A percentile compares a stretch with the other conserved stretches of the same genome.
Conservation (phyloP, 2,888 invertebrate species). For the Penaeus monodon region DNA sequence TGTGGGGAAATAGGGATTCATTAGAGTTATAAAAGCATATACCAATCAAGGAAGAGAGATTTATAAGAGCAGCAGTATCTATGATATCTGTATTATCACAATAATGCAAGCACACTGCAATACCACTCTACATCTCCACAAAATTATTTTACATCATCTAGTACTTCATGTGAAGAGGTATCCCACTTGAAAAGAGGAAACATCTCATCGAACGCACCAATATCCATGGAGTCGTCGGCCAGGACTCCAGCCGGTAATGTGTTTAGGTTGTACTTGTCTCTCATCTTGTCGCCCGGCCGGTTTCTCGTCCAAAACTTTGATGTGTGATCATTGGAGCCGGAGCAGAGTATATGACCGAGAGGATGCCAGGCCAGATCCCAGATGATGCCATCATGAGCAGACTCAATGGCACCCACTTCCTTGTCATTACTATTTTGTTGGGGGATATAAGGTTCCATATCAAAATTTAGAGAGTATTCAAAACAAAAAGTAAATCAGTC, state of each 20-base stretch:
- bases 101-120: not conserved
- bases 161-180: too few relatives aligned
- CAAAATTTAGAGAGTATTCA: too few relatives aligned
- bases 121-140: too few relatives aligned
- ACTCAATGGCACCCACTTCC: constrained; percentile 97
- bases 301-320: constrained; percentile 99
- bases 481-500: too few relatives aligned
- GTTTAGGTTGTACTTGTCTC: constrained; percentile 97
- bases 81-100: not conserved
- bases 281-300: constrained; percentile 97
- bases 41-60: not conserved
- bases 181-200: constrained; percentile 11
- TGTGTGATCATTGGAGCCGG: constrained; percentile 99
- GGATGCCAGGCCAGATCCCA: constrained; percentile 99
- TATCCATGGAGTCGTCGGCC: constrained; percentile 69
- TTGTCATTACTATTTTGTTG: constrained; percentile 83
- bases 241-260: constrained; percentile 85
- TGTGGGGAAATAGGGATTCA: not conserved
- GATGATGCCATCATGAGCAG: constrained; percentile 98
- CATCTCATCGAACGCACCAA: constrained; percentile 54
- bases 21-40: not conserved
- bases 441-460: too few relatives aligned
- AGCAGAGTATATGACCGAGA: constrained; percentile 96
- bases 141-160: too few relatives aligned
- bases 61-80: too few relatives aligned